Evolutionary conservation across 1,140 invertebrate species (phyloP).

Genomic region (Ips nitidus): DNA sequence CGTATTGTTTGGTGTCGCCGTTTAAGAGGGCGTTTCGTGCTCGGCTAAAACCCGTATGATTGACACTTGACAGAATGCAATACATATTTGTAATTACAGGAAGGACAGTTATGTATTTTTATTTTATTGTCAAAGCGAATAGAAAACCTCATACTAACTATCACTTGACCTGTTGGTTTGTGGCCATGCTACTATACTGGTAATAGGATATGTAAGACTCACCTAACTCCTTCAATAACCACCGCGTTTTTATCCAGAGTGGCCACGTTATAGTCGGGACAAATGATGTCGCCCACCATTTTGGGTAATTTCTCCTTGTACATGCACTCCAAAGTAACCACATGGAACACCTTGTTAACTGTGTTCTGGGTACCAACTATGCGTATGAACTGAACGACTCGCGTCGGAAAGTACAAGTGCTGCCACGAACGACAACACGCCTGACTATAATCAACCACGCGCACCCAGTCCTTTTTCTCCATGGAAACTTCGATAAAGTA

Average conservation of each 20-base stretch:
- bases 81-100: too few species aligned
- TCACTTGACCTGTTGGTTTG: slow-evolving; percentile 53
- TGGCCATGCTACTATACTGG: too few species aligned
- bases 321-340: slow-evolving; percentile 88
- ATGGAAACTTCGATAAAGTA: slow-evolving; percentile 97
- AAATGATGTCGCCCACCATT: slow-evolving; percentile 76
- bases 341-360: slow-evolving; percentile 91
- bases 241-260: slow-evolving; percentile 84
- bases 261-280: slow-evolving; percentile 90
- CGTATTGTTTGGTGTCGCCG: slow-evolving; percentile 91
- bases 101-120: too few species aligned
- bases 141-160: slow-evolving; percentile 1
- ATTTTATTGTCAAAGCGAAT: neutral
- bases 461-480: slow-evolving; percentile 93
- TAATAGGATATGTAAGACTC: too few species aligned
- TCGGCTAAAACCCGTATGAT: slow-evolving; percentile 60
- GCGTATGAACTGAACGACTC: slow-evolving; percentile 87
- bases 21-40: slow-evolving; percentile 94
- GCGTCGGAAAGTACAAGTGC: slow-evolving; percentile 85
- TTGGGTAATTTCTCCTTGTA: slow-evolving; percentile 77
- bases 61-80: slow-evolving; percentile 11
- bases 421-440: slow-evolving; percentile 97
- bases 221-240: slow-evolving; percentile 87
- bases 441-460: slow-evolving; percentile 86
- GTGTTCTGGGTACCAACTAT: slow-evolving; percentile 95